Conservation (phyloP, 1,140 invertebrate genomes). For the Pissodes strobi region DNA sequence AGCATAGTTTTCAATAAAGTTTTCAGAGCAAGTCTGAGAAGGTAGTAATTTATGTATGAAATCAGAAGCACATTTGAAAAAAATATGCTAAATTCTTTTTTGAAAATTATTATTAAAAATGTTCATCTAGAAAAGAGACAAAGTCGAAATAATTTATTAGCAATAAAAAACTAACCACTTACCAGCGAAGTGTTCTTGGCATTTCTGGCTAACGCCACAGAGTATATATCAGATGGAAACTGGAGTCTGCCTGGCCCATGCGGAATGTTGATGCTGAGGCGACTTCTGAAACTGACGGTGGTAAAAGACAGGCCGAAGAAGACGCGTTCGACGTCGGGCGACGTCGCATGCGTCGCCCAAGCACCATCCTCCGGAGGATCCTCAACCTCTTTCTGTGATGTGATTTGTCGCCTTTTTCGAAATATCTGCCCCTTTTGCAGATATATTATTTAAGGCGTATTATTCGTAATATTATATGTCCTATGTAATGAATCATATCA, state of each 20-base stretch:
- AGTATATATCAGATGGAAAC: slow-evolving; percentile 60
- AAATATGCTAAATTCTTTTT: too few relatives aligned
- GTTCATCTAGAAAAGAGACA: too few relatives aligned
- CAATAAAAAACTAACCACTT: not conserved
- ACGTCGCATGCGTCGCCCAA: slow-evolving; percentile 31
- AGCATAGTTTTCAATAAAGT: too few relatives aligned
- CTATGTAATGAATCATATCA: too few relatives aligned
- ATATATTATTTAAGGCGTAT: not conserved
- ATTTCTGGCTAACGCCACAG: slow-evolving; percentile 56
- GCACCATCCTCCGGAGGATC: slow-evolving; percentile 27
- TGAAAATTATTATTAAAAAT: too few relatives aligned
- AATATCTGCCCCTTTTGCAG: not conserved
- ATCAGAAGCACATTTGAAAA: too few relatives aligned
- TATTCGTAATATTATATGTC: not conserved
- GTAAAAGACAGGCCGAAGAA: slow-evolving; percentile 2
- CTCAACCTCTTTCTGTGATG: slow-evolving; percentile 9
- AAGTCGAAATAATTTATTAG: too few relatives aligned
- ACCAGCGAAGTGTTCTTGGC: slow-evolving; percentile 1
- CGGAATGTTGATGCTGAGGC: slow-evolving; percentile 6
- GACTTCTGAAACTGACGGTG: slow-evolving; percentile 17
- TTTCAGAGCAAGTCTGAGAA: too few relatives aligned
- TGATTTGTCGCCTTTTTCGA: too few relatives aligned
- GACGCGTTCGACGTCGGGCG: not conserved
- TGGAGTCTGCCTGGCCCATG: slow-evolving; percentile 62
- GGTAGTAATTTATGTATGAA: too few relatives aligned